Evolutionary conservation across 2,888 invertebrate genomes (phyloP).

Genomic region (Philhelius pedissequus): DNA sequence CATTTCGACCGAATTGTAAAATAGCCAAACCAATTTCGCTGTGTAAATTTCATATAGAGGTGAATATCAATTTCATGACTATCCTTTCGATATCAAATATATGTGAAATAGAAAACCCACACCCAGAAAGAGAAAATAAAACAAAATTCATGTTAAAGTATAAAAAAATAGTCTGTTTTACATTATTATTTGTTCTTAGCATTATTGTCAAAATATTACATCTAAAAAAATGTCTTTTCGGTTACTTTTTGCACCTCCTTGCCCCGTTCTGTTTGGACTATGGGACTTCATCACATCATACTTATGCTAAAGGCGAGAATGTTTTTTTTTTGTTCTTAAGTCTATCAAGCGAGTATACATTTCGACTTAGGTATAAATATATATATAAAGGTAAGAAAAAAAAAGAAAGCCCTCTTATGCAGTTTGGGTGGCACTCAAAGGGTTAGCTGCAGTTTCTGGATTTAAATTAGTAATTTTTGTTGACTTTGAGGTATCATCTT

Average conservation of each 20-base stretch:
- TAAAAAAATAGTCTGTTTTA: constrained; percentile 17
- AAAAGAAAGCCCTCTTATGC: neutral
- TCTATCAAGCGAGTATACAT: constrained; percentile 54
- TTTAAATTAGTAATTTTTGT: neutral
- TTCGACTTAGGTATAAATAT: neutral
- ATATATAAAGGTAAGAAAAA: too few species aligned
- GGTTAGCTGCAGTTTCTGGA: neutral
- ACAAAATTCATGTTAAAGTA: neutral
- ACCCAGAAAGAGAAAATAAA: neutral
- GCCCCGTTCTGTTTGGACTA: constrained; percentile 32
- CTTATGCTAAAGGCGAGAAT: constrained; percentile 31
- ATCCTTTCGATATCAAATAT: too few species aligned
- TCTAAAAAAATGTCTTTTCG: constrained; percentile 34
- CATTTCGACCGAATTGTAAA: too few species aligned
- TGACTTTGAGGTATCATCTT: neutral
- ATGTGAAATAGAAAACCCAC: too few species aligned
- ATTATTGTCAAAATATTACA: constrained; percentile 4
- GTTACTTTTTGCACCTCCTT: constrained; percentile 28
- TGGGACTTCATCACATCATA: neutral
- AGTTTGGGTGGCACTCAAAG: neutral
- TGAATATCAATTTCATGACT: too few species aligned
- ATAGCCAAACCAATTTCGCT: too few species aligned
- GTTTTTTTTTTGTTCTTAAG: neutral
- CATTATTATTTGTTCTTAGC: neutral
- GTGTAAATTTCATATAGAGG: too few species aligned